phyloP scores from a whole-genome alignment of 2,888 invertebrate species.

The Anaspis maculata region DNA sequence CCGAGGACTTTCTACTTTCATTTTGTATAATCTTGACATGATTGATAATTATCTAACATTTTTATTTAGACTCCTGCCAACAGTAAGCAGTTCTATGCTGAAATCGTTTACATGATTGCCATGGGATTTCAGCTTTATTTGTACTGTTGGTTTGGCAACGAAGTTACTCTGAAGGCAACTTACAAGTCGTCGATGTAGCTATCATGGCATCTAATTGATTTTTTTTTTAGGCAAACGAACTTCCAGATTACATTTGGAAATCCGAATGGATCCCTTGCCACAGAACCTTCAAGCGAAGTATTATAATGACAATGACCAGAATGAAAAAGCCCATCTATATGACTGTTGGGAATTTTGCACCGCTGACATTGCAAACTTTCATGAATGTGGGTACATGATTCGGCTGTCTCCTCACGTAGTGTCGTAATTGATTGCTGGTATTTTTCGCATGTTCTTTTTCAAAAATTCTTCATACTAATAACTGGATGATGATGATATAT shows the following conservation, averaged over 20 bases:
- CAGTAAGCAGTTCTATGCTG: constrained; percentile 33
- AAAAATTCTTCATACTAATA: too few relatives aligned
- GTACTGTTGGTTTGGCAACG: constrained; percentile 35
- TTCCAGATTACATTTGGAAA: constrained; percentile 31
- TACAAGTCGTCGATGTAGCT: too few relatives aligned
- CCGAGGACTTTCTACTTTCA: too few relatives aligned
- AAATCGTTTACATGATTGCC: constrained; percentile 32
- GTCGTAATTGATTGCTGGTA: too few relatives aligned
- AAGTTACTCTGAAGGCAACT: constrained; percentile 30
- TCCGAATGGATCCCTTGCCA: constrained; percentile 35
- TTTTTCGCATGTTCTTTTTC: too few relatives aligned
- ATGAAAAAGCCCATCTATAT: constrained; percentile 30
- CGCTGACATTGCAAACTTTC: constrained; percentile 32
- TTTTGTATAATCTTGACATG: too few relatives aligned
- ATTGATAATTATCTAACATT: too few relatives aligned
- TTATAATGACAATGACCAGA: constrained; percentile 33
- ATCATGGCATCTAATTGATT: too few relatives aligned
- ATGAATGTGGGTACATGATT: constrained; percentile 29
- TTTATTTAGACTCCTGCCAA: constrained; percentile 28
- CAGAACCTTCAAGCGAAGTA: constrained; percentile 20
- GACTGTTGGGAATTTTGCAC: constrained; percentile 35
- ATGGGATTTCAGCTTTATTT: constrained; percentile 32
- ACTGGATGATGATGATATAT: too few relatives aligned
- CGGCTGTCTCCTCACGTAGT: too few relatives aligned
- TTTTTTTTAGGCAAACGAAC: constrained; percentile 28